Percentiles rank a stretch among this genome's conserved stretches.
phyloP scores from a whole-genome alignment of 1,140 invertebrate genomes.

The Melanaphis sacchari region DNA sequence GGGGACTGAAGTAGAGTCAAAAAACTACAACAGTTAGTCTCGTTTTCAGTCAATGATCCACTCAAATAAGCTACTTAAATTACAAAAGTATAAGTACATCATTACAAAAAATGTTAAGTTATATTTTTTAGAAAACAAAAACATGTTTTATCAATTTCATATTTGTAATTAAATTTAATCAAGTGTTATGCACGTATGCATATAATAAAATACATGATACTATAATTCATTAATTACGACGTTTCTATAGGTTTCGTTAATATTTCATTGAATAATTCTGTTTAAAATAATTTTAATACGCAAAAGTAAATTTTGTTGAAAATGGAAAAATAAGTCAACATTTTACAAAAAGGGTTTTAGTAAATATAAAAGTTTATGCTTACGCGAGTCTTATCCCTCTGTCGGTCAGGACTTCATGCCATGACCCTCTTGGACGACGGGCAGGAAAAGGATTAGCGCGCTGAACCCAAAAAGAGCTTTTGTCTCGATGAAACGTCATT shows the following conservation, averaged over 20 bases:
- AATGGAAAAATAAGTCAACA: neutral
- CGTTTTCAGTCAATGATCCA: constrained; percentile 14
- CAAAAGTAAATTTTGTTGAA: neutral
- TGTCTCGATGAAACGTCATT: constrained; percentile 55
- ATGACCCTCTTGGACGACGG: constrained; percentile 2
- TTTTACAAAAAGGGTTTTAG: neutral
- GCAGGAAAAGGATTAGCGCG: constrained; percentile 44
- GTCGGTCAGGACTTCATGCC: constrained; percentile 1
- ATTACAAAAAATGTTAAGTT: neutral
- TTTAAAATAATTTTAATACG: neutral
- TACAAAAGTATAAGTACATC: neutral
- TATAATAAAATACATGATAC: neutral
- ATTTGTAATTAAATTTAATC: neutral
- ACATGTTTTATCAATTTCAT: neutral
- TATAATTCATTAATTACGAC: neutral
- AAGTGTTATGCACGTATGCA: neutral
- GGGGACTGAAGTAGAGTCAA: neutral
- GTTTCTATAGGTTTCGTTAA: neutral
- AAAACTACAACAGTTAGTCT: neutral
- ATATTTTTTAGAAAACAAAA: neutral
- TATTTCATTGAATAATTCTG: neutral
- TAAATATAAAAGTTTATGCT: constrained; percentile 23
- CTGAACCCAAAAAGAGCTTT: constrained; percentile 38
- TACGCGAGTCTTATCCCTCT: neutral
- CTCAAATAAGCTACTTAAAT: constrained; percentile 35